These are phyloP conservation scores for Hymenopus coronatus DNA, from an alignment of 2,888 invertebrate genomes.

Conservation along the genomic window DNA sequence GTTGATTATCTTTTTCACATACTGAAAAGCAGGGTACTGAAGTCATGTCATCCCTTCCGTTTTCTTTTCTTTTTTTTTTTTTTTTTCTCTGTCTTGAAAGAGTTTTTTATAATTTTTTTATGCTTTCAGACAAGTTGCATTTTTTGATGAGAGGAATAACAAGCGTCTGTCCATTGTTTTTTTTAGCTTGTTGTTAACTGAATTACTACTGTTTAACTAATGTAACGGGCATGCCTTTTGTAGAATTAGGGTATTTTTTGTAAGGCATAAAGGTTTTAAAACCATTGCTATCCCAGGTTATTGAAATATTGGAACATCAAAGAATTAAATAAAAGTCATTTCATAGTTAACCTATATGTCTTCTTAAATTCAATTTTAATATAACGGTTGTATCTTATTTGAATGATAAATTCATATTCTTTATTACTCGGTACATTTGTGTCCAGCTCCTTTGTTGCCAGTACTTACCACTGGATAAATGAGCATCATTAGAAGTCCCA, in stretches of 20 bases:
- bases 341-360: background rate
- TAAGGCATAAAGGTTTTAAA: background rate
- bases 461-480: background rate
- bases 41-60: background rate
- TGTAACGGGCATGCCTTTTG: slow-evolving; percentile 18
- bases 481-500: too few species aligned
- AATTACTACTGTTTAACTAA: background rate
- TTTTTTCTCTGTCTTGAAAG: background rate
- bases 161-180: slow-evolving; percentile 5
- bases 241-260: slow-evolving; percentile 5
- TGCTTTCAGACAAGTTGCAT: background rate
- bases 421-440: background rate
- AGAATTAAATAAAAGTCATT: slow-evolving; percentile 10
- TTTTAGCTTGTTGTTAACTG: background rate
- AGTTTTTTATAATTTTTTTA: background rate
- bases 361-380: background rate
- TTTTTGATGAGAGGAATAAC: background rate
- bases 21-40: background rate
- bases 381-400: background rate
- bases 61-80: too few species aligned
- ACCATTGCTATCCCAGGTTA: slow-evolving; percentile 11
- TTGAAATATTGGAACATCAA: slow-evolving; percentile 5
- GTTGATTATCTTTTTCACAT: background rate
- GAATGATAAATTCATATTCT: background rate
- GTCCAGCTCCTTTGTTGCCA: background rate